Conservation (phyloP, 2,888 invertebrate genomes). For the Epirrita christyi region DNA sequence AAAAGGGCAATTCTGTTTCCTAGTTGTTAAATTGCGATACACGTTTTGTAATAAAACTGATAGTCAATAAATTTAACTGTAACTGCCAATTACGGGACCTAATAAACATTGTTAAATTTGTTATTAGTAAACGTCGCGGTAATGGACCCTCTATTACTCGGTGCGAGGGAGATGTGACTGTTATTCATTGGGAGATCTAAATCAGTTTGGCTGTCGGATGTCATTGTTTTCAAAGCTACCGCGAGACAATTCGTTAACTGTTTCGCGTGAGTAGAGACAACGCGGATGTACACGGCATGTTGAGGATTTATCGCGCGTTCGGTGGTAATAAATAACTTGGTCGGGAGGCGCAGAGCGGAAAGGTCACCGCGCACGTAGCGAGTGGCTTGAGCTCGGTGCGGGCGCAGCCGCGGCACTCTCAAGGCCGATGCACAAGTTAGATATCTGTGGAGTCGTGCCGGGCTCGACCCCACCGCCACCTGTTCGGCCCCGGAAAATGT, state of each 20-base stretch:
- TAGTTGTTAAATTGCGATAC: conserved; percentile 34
- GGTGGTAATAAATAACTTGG: conserved; percentile 68
- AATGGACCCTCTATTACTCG: conserved; percentile 23
- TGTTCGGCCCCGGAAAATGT: conserved; percentile 45
- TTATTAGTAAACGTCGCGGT: conserved; percentile 17
- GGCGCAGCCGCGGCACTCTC: conserved; percentile 58
- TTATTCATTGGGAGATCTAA: conserved; percentile 23
- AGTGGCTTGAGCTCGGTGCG: conserved; percentile 47
- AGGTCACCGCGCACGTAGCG: conserved; percentile 56
- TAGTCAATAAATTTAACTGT: conserved; percentile 43
- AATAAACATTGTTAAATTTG: conserved; percentile 40
- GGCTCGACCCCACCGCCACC: conserved; percentile 67
- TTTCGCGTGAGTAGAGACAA: conserved; percentile 56
- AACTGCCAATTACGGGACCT: conserved; percentile 48
- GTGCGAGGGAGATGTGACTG: conserved; percentile 22
- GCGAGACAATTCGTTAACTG: conserved; percentile 51
- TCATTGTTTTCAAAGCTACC: conserved; percentile 50
- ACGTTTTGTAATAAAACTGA: conserved; percentile 33
- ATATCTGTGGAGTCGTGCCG: conserved; percentile 63
- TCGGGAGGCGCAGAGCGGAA: conserved; percentile 63
- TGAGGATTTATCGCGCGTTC: conserved; percentile 68
- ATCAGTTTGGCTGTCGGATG: conserved; percentile 35
- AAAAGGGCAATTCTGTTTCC: conserved; percentile 51
- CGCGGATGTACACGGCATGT: conserved; percentile 68
- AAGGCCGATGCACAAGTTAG: conserved; percentile 75